Evolutionary conservation across 1,140 invertebrate species (phyloP).

Genomic region (Macrotrachela quadricornifera): DNA sequence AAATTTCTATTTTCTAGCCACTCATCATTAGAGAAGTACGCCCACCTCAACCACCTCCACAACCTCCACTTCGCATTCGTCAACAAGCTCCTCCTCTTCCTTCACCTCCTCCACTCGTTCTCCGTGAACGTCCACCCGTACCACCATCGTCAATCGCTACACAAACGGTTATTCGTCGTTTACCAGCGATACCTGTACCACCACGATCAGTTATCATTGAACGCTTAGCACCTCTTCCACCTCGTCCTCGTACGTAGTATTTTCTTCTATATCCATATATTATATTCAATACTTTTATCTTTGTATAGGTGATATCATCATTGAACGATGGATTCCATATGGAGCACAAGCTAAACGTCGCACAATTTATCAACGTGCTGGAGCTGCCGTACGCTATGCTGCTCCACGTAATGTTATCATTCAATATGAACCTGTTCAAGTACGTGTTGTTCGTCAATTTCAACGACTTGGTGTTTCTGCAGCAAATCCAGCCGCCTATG

Average conservation of each 20-base stretch:
- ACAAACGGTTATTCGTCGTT: neutral
- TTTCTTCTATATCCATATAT: neutral
- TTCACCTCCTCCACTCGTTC: neutral
- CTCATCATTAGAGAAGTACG: neutral
- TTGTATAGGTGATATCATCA: neutral
- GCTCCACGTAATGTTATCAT: neutral
- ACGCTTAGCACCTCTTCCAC: neutral
- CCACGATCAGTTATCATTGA: neutral
- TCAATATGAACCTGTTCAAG: neutral
- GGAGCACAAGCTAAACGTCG: neutral
- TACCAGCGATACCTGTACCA: neutral
- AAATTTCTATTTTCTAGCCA: neutral
- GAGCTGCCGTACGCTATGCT: neutral
- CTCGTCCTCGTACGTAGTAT: neutral
- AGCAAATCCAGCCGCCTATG: neutral
- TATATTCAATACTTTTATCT: neutral
- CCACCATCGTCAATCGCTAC: neutral
- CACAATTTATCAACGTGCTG: neutral
- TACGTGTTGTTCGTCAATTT: neutral
- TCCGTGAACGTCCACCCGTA: neutral
- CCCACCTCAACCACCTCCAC: neutral
- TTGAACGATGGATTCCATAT: neutral
- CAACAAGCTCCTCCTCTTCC: neutral
- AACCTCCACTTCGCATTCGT: neutral
- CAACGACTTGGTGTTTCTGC: neutral